These are phyloP conservation scores for Puma concolor DNA, from an alignment of 2,113 vertebrate species.

Conservation along the genomic window DNA sequence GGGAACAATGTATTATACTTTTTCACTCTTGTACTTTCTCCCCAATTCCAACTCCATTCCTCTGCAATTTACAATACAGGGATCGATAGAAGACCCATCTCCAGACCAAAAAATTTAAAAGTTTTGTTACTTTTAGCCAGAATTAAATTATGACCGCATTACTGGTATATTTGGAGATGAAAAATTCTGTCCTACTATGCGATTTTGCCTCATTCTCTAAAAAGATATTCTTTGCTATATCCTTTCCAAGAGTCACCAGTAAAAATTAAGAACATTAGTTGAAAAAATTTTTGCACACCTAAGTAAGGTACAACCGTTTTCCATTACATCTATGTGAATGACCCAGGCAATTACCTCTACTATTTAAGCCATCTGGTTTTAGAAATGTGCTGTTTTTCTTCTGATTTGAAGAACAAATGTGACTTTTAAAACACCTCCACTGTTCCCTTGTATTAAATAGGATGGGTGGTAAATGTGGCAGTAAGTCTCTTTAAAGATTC, in stretches of 20 bases:
- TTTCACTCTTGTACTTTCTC: neutral
- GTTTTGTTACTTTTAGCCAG: neutral
- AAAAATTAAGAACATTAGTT: conserved; percentile 5
- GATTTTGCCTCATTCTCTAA: neutral
- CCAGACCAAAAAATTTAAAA: neutral
- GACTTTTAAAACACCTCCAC: conserved; percentile 18
- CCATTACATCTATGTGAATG: neutral
- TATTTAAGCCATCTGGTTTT: neutral
- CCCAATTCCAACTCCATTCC: neutral
- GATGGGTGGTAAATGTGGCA: neutral
- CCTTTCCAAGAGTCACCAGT: neutral
- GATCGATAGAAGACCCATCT: neutral
- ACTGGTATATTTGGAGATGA: neutral
- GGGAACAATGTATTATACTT: neutral
- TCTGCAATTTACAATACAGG: neutral
- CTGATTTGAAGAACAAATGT: conserved; percentile 10
- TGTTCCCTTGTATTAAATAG: conserved; percentile 47
- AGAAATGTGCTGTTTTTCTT: conserved; percentile 31
- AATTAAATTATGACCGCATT: neutral
- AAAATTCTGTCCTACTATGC: neutral
- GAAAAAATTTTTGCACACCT: neutral
- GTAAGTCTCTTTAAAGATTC: conserved; percentile 48
- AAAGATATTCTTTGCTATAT: neutral
- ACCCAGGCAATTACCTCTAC: neutral
- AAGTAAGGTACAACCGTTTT: neutral